Evolutionary conservation across 2,113 vertebrate species (phyloP).

Genomic region (Apteryx owenii): DNA sequence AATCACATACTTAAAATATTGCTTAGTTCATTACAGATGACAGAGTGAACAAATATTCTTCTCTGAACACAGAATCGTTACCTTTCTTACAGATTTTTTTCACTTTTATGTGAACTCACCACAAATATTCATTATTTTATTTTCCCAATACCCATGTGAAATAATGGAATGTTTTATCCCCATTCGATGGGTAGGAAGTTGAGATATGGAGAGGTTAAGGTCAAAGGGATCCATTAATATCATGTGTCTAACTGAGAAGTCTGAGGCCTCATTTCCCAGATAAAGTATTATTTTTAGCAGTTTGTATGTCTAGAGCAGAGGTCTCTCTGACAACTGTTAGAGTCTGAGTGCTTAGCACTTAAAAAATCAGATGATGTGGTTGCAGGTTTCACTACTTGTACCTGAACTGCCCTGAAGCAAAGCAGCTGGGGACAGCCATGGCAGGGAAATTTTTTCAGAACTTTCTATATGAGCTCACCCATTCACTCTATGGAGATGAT

Average conservation of each 20-base stretch:
- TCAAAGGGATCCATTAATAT: slow-evolving; percentile 35
- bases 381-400: background rate
- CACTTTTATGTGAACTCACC: background rate
- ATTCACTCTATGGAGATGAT: background rate
- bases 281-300: slow-evolving; percentile 29
- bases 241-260: background rate
- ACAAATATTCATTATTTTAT: background rate
- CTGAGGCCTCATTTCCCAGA: slow-evolving; percentile 15
- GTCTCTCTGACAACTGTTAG: background rate
- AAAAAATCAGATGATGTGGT: background rate
- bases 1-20: background rate
- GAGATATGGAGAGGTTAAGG: background rate
- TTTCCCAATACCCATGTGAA: background rate
- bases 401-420: background rate
- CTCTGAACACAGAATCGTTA: background rate
- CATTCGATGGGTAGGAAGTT: background rate
- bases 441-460: background rate
- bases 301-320: background rate
- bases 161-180: background rate
- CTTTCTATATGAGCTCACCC: background rate
- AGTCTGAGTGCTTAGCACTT: background rate
- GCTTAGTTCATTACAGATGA: background rate
- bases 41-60: background rate
- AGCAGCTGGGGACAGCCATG: background rate
- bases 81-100: slow-evolving; percentile 19